Percentiles rank a stretch among this genome's conserved stretches.
phyloP scores from a whole-genome alignment of 2,888 invertebrate species.

The Hipparchia semele region DNA sequence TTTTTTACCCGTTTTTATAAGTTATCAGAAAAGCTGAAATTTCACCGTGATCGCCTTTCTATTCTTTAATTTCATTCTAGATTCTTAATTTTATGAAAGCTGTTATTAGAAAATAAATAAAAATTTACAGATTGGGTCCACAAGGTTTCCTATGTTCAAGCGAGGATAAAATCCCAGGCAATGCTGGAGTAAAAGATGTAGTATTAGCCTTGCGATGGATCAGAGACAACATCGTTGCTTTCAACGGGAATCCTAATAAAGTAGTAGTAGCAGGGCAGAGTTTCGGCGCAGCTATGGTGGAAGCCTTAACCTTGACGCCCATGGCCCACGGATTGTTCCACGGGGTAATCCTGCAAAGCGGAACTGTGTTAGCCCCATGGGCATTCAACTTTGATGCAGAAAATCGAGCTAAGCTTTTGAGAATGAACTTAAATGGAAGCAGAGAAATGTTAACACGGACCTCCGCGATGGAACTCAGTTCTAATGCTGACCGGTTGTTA shows the following conservation, averaged over 20 bases:
- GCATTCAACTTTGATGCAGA: conserved; percentile 69
- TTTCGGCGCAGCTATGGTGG: conserved; percentile 70
- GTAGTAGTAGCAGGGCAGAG: conserved; percentile 69
- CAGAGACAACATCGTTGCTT: conserved; percentile 71
- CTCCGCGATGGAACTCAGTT: conserved; percentile 51
- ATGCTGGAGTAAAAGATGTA: conserved; percentile 69
- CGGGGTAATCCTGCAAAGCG: conserved; percentile 71
- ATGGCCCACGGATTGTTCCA: conserved; percentile 62
- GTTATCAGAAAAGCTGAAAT: too few relatives aligned
- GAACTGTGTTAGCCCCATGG: conserved; percentile 68
- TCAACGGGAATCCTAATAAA: conserved; percentile 66
- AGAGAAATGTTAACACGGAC: conserved; percentile 49
- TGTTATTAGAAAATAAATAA: neutral
- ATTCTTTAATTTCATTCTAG: too few relatives aligned
- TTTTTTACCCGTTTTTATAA: too few relatives aligned
- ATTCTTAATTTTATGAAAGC: too few relatives aligned
- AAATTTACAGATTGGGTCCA: conserved; percentile 58
- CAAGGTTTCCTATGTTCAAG: conserved; percentile 66
- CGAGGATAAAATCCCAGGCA: conserved; percentile 66
- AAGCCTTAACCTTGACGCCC: conserved; percentile 59
- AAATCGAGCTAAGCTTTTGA: conserved; percentile 54
- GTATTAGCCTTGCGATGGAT: conserved; percentile 70
- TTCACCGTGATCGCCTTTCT: too few relatives aligned
- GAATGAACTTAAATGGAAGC: conserved; percentile 42
- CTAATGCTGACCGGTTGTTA: conserved; percentile 52